Evolutionary conservation across 2,797 vertebrate species (phyloP).

Genomic region (Paramormyrops hopkinsi): DNA sequence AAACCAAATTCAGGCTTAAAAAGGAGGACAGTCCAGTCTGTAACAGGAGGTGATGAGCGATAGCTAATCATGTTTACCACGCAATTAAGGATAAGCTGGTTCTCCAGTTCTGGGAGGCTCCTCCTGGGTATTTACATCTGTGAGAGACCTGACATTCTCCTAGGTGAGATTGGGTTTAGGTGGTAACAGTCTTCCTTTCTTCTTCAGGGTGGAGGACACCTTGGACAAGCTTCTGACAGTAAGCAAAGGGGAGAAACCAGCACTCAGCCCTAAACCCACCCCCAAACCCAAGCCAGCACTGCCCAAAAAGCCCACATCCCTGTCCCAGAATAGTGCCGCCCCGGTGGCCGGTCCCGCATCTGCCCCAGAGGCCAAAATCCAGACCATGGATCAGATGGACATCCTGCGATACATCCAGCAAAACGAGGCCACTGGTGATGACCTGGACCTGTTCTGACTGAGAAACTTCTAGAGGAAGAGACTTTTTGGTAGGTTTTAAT

Average conservation of each 20-base stretch:
- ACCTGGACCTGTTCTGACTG: constrained; percentile 67
- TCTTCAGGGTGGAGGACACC: constrained; percentile 67
- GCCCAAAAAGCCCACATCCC: constrained; percentile 48
- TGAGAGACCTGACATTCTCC: neutral
- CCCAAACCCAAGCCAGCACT: constrained; percentile 51
- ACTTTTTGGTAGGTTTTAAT: neutral
- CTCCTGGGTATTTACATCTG: neutral
- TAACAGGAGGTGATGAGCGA: neutral
- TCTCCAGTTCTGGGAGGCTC: neutral
- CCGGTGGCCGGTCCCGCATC: neutral
- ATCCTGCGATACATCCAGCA: constrained; percentile 74
- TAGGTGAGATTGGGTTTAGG: neutral
- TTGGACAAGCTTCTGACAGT: constrained; percentile 66
- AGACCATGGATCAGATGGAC: constrained; percentile 68
- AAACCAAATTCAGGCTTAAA: neutral
- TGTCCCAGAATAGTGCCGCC: neutral
- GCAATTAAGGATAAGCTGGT: neutral
- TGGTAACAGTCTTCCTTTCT: neutral
- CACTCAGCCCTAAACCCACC: constrained; percentile 39
- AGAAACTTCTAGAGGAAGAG: no score
- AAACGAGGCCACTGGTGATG: constrained; percentile 53
- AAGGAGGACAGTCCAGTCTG: neutral
- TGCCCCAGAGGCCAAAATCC: constrained; percentile 42
- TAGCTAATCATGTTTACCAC: neutral
- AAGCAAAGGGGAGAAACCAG: constrained; percentile 45